Evolutionary conservation across 2,888 invertebrate species (phyloP).

Genomic region (Polylopha cassiicola): DNA sequence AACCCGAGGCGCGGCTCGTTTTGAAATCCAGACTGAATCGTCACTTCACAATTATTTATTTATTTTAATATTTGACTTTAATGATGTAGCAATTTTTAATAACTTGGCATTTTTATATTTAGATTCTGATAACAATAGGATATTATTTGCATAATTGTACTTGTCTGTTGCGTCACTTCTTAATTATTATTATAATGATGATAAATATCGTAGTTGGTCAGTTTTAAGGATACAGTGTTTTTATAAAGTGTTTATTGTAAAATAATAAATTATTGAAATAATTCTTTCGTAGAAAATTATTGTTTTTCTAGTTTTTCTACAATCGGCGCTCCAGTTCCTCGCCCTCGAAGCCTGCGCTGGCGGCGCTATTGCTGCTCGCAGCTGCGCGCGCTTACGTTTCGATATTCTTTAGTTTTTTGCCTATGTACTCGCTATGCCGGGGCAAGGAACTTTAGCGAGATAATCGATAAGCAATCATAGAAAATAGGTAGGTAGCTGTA

Average conservation of each 20-base stretch:
- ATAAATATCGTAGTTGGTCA: constrained; percentile 38
- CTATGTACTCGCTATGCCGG: too few species aligned
- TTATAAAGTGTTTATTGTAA: constrained; percentile 60
- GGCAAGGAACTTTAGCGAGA: too few species aligned
- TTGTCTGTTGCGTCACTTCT: constrained; percentile 35
- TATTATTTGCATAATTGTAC: constrained; percentile 23
- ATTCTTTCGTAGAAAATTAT: constrained; percentile 51
- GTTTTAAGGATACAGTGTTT: constrained; percentile 57
- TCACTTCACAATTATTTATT: constrained; percentile 19
- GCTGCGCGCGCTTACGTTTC: too few species aligned
- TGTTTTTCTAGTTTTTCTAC: constrained; percentile 42
- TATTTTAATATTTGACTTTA: constrained; percentile 5
- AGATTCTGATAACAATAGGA: constrained; percentile 13
- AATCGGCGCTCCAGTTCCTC: constrained; percentile 13
- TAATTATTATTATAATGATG: constrained; percentile 29
- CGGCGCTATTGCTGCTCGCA: too few species aligned
- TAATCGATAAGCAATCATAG: too few species aligned
- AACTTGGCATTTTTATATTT: constrained; percentile 18
- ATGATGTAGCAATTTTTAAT: constrained; percentile 9
- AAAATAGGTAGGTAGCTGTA: too few species aligned
- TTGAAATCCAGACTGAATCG: constrained; percentile 14
- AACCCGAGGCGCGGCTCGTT: constrained; percentile 5
- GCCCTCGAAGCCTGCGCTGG: not conserved
- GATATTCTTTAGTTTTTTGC: too few species aligned
- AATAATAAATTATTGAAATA: constrained; percentile 50